Percentiles rank a stretch among this genome's conserved stretches.
These are phyloP conservation scores for Rhamphomyia laevipes DNA, from an alignment of 2,888 invertebrate species.

Conservation along the genomic window DNA sequence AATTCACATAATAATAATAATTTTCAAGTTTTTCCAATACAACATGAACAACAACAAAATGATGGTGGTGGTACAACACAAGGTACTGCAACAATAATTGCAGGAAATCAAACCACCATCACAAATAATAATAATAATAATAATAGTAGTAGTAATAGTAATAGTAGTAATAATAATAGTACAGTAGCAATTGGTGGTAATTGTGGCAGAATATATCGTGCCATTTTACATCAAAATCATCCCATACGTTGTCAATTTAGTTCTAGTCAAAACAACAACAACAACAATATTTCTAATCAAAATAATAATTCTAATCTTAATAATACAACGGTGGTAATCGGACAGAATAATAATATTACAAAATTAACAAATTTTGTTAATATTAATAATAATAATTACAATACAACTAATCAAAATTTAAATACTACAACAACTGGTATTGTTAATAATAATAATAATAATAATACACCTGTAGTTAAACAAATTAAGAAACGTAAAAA, in stretches of 20 bases:
- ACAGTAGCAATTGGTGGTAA: background rate
- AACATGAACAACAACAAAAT: constrained; percentile 7
- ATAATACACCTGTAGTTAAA: background rate
- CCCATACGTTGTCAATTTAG: constrained; percentile 25
- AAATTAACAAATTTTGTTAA: background rate
- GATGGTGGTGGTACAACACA: constrained; percentile 16
- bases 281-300: constrained; percentile 5
- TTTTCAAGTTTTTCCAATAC: constrained; percentile 9
- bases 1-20: constrained; percentile 20
- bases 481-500: constrained; percentile 10
- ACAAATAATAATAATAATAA: background rate
- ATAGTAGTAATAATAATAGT: background rate
- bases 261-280: constrained; percentile 22
- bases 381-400: background rate
- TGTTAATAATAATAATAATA: background rate
- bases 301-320: constrained; percentile 3
- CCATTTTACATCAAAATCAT: constrained; percentile 15
- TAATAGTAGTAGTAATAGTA: background rate
- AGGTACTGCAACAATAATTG: background rate
- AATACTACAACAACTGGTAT: background rate
- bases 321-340: background rate
- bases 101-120: no score
- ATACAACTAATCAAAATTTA: background rate
- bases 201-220: constrained; percentile 13
- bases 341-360: background rate